Percentiles rank a stretch among this genome's conserved stretches.
These are phyloP conservation scores for Sebastolobus altivelis DNA, from an alignment of 2,797 vertebrate species.

Conservation along the genomic window DNA sequence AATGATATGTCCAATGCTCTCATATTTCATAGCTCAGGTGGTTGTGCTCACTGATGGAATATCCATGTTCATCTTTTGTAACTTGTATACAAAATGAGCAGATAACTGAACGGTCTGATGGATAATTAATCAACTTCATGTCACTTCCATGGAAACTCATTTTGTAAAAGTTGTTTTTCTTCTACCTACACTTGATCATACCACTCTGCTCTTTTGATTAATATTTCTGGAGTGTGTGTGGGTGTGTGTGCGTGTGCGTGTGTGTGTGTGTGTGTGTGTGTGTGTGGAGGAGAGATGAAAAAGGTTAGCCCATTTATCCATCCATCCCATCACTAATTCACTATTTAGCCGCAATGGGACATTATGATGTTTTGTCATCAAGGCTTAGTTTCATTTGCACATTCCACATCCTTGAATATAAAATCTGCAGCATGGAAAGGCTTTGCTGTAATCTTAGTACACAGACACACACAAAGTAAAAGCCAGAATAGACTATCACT, in stretches of 20 bases:
- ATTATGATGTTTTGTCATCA: conserved; percentile 12
- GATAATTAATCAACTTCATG: conserved; percentile 52
- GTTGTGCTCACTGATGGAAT: conserved; percentile 21
- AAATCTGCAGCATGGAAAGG: conserved; percentile 17
- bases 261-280: no score
- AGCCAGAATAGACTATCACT: conserved; percentile 37
- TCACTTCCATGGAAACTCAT: conserved; percentile 43
- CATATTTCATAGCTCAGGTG: conserved; percentile 49
- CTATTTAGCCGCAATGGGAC: background rate
- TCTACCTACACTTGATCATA: conserved; percentile 1
- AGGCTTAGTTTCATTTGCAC: conserved; percentile 30
- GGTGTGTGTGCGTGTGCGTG: no score
- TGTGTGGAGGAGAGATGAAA: conserved; percentile 13
- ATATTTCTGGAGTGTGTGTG: conserved; percentile 21
- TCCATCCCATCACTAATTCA: conserved; percentile 21
- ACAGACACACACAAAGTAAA: conserved; percentile 4
- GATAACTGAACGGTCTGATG: conserved; percentile 15
- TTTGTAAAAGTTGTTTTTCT: conserved; percentile 11
- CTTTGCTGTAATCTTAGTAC: conserved; percentile 13
- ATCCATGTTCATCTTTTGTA: conserved; percentile 22
- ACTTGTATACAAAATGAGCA: conserved; percentile 39
- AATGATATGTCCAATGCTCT: conserved; percentile 45
- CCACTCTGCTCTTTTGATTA: conserved; percentile 21
- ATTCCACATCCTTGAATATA: conserved; percentile 27
- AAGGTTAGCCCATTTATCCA: conserved; percentile 40